Base-by-base conservation (phyloP, 2,888 invertebrate genomes). In the Limnephilus marmoratus region DNA sequence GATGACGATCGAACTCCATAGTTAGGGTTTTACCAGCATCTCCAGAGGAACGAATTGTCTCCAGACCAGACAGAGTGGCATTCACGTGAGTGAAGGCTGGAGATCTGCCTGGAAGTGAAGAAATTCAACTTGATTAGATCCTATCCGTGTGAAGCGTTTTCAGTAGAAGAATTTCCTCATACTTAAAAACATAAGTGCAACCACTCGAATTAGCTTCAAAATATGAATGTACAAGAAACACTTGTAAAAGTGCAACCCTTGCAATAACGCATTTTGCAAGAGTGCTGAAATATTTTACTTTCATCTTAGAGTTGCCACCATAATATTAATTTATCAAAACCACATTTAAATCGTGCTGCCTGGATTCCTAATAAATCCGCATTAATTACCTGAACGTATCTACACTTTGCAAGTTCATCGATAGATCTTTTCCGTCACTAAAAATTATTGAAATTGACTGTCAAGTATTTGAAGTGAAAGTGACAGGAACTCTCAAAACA, bases 61-160 rank as follows among this genome's bases (percentile, higher is more conserved):
- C 97, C 3, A 99, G 95, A 0, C 99, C 99, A 94, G 97, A 97
- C 1, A 99, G 96, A 0, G 98, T 98, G 0, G 98, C 97, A 93
- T 97, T 98, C 34, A 98, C 95, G 95, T 99, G 98, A 90, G 97
- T 97, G 94, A 98, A 98, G 0, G 99, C 98, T 18, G 98, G 98
- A 94, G 98, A 98, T 91, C 98, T 97, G 81, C 98, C 98, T 93
- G 41, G 13, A 85, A 90, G 45, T 53, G 37, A 83, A 37, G 41
- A 83, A 41, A 34, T 37, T 11, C 24, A 34, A 37, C n/a, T 3
- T 83, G 37, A 12, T 37, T 83, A 24, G 5, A 24, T n/a, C 1
- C 68, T 68, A 24, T 68, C 68, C n/a, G 24, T 15, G 31, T 49
- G 45, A 45, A 29, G 9, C 11, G 18, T 31, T 29, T n/a, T 45